Evolutionary conservation across 2,888 invertebrate genomes (phyloP).

Genomic region (Cantharis rustica): DNA sequence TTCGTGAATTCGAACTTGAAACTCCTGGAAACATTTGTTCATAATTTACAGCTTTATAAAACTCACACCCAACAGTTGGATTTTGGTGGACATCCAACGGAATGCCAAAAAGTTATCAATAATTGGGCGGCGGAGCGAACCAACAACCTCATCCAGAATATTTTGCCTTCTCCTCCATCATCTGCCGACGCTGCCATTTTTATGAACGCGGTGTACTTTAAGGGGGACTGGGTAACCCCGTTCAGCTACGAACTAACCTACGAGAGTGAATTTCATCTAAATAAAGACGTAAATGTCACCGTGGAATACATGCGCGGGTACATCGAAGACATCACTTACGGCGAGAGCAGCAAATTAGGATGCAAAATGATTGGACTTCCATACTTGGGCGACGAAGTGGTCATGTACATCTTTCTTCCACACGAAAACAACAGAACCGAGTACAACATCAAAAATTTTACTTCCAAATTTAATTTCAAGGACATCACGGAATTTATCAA

Average conservation of each 20-base stretch:
- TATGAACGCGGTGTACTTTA: constrained; percentile 57
- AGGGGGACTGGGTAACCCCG: constrained; percentile 56
- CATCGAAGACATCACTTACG: constrained; percentile 48
- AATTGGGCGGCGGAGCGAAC: constrained; percentile 49
- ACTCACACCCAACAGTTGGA: constrained; percentile 43
- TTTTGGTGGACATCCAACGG: constrained; percentile 39
- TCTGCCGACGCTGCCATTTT: constrained; percentile 50
- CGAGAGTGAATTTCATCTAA: constrained; percentile 43
- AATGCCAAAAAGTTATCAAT: constrained; percentile 43
- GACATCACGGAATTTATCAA: constrained; percentile 41
- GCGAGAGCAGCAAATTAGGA: constrained; percentile 44
- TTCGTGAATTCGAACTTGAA: constrained; percentile 43
- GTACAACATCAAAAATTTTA: constrained; percentile 46
- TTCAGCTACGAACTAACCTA: constrained; percentile 52
- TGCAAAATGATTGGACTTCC: constrained; percentile 55
- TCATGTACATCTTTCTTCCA: constrained; percentile 58
- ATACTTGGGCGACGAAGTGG: constrained; percentile 53
- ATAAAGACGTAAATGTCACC: constrained; percentile 33
- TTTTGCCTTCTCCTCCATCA: constrained; percentile 48
- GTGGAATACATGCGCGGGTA: constrained; percentile 48
- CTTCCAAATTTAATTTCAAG: constrained; percentile 36
- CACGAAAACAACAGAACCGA: constrained; percentile 41
- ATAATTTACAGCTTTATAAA: constrained; percentile 43
- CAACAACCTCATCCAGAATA: constrained; percentile 50
- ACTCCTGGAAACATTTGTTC: constrained; percentile 40